phyloP scores from a whole-genome alignment of 2,797 vertebrate genomes.

The Sebastes melanostomus region DNA sequence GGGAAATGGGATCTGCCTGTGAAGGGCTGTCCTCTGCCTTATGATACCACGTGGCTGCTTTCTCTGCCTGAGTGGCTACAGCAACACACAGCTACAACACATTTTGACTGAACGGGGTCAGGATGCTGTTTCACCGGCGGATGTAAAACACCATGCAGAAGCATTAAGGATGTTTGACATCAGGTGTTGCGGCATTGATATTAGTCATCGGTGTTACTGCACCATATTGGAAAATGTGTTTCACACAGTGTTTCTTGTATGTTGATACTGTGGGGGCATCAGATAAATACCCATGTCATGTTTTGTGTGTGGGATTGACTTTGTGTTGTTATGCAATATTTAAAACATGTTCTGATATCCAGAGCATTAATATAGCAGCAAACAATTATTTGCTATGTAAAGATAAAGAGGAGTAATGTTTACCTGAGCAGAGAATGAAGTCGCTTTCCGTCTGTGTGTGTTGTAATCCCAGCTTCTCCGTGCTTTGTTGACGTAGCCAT shows the following conservation, averaged over 20 bases:
- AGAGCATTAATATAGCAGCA: not conserved
- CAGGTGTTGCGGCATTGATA: slow-evolving; percentile 5
- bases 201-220: not conserved
- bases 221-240: slow-evolving; percentile 11
- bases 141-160: slow-evolving; percentile 14
- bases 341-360: not conserved
- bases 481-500: not conserved
- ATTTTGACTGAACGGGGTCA: slow-evolving; percentile 78
- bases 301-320: not conserved
- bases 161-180: slow-evolving; percentile 38
- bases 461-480: not conserved
- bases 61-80: slow-evolving; percentile 59
- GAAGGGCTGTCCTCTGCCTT: slow-evolving; percentile 44
- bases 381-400: not conserved
- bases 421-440: not conserved
- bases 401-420: not conserved
- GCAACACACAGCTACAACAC: slow-evolving; percentile 57
- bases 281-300: not conserved
- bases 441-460: not conserved
- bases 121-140: slow-evolving; percentile 20
- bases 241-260: not conserved
- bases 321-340: not conserved
- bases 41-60: slow-evolving; percentile 62
- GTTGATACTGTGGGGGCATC: not conserved
- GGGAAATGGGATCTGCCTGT: slow-evolving; percentile 26